phyloP scores from a whole-genome alignment of 2,797 vertebrate species.

The Alcedo atthis region DNA sequence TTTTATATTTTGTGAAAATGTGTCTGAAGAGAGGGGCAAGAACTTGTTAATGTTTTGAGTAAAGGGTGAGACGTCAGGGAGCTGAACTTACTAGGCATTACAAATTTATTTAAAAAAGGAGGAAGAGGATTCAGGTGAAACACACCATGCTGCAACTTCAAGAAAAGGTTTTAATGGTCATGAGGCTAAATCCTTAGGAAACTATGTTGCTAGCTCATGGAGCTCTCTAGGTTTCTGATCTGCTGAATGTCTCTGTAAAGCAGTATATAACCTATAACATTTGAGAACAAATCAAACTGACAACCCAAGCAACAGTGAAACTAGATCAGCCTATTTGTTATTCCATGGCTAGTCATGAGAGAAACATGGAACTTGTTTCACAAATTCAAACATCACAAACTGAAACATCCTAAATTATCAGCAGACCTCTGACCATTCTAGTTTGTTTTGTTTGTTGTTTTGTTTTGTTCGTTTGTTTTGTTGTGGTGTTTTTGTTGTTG shows the following conservation, averaged over 20 bases:
- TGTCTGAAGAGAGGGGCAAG: neutral
- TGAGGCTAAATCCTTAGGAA: neutral
- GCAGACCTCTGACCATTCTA: neutral
- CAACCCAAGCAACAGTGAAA: constrained; percentile 43
- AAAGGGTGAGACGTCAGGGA: neutral
- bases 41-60: neutral
- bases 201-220: neutral
- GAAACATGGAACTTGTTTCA: constrained; percentile 27
- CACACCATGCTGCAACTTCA: neutral
- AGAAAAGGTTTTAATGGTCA: neutral
- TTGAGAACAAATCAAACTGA: constrained; percentile 51
- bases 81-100: neutral
- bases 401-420: constrained; percentile 43
- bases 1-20: neutral
- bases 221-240: neutral
- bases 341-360: constrained; percentile 13
- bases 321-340: constrained; percentile 39
- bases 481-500: too few relatives aligned
- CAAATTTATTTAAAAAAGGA: neutral
- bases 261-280: constrained; percentile 29
- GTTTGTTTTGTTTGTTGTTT: neutral
- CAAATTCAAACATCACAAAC: constrained; percentile 52
- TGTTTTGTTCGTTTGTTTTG: too few relatives aligned
- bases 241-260: constrained; percentile 7
- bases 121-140: neutral